phyloP scores from a whole-genome alignment of 2,113 vertebrate species.

The Anoplopoma fimbria region DNA sequence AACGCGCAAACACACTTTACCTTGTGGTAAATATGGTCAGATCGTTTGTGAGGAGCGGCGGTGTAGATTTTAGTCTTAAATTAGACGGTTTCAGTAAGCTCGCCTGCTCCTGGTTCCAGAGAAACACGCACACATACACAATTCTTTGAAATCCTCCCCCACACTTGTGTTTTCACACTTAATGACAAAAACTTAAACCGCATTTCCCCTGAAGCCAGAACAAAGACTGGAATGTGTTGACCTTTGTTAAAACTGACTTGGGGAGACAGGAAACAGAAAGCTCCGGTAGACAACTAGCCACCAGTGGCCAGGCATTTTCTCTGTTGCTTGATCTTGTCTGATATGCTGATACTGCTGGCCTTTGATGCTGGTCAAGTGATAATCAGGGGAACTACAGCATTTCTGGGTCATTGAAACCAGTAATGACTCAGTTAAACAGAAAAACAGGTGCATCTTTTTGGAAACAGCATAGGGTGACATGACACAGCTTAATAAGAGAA shows the following conservation, averaged over 20 bases:
- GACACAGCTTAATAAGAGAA: background rate
- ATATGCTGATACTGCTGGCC: slow-evolving; percentile 5
- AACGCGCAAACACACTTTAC: background rate
- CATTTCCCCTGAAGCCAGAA: slow-evolving; percentile 64
- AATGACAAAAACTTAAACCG: slow-evolving; percentile 68
- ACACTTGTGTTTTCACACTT: slow-evolving; percentile 76
- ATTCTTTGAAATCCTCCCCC: slow-evolving; percentile 79
- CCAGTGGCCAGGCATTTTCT: background rate
- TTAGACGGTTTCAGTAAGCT: slow-evolving; percentile 50
- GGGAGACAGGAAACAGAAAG: slow-evolving; percentile 50
- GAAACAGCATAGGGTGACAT: background rate
- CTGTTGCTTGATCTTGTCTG: slow-evolving; percentile 10
- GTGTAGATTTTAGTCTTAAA: slow-evolving; percentile 27
- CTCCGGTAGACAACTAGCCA: background rate
- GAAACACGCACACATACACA: slow-evolving; percentile 55
- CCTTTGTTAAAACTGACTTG: slow-evolving; percentile 45
- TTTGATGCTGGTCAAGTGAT: slow-evolving; percentile 55
- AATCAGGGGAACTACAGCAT: slow-evolving; percentile 49
- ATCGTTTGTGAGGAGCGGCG: slow-evolving; percentile 18
- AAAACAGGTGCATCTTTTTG: slow-evolving; percentile 16
- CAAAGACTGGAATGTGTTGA: slow-evolving; percentile 61
- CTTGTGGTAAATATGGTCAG: slow-evolving; percentile 39
- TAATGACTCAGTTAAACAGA: slow-evolving; percentile 48
- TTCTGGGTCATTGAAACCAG: slow-evolving; percentile 59
- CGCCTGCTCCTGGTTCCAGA: slow-evolving; percentile 69